Evolutionary conservation across 2,888 invertebrate species (phyloP).

Genomic region (Psococerastis gibbosa): DNA sequence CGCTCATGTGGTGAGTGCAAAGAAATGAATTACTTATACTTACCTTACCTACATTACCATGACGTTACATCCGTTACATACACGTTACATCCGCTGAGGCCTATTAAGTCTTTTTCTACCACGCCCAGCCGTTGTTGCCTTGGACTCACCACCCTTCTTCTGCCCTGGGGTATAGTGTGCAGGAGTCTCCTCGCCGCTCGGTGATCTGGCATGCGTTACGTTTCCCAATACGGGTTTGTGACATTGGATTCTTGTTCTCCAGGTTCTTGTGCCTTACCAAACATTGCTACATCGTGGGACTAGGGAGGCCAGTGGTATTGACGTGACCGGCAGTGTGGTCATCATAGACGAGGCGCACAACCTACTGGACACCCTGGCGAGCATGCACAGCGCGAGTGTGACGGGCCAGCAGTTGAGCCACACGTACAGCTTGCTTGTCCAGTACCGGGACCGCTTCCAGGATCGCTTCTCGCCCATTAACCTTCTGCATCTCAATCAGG

Average conservation of each 20-base stretch:
- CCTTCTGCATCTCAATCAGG: constrained; percentile 61
- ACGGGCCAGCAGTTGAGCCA: constrained; percentile 38
- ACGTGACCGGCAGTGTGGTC: constrained; percentile 53
- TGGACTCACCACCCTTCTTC: too few species aligned
- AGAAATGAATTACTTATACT: too few species aligned
- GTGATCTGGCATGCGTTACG: too few species aligned
- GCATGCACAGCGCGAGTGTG: constrained; percentile 64
- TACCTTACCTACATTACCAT: too few species aligned
- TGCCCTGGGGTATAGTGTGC: too few species aligned
- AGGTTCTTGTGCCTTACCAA: constrained; percentile 59
- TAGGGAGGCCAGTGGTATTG: constrained; percentile 49
- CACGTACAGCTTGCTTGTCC: constrained; percentile 42
- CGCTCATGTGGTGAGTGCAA: constrained; percentile 41
- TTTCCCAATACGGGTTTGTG: too few species aligned
- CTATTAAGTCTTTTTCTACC: too few species aligned
- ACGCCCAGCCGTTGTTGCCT: too few species aligned
- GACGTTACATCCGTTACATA: too few species aligned
- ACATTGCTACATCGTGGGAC: constrained; percentile 61
- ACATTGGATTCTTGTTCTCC: constrained; percentile 21
- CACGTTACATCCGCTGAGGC: too few species aligned
- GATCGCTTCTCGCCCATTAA: constrained; percentile 58
- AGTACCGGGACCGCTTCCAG: constrained; percentile 53
- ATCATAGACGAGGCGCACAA: constrained; percentile 97
- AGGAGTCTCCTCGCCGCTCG: too few species aligned
- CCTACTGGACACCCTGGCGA: constrained; percentile 71